Percentiles rank a stretch among this genome's conserved stretches.
These are phyloP conservation scores for Ovis aries DNA, from an alignment of 2,113 vertebrate species.

Conservation along the genomic window ARS-UI_Ramb_v3.0 NC_056054.1:263192501-263193000, in stretches of 20 bases:
- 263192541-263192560: rapidly evolving
- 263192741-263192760: rapidly evolving
- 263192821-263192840: not conserved
- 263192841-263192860: not conserved
- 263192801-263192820: not conserved
- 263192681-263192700: not conserved
- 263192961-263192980: not conserved
- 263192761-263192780: not conserved
- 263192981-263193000: rapidly evolving
- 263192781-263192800: not conserved
- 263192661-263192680: not conserved
- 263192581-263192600: not conserved
- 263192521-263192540: not conserved
- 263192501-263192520: not conserved
- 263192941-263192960: rapidly evolving
- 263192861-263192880: not conserved
- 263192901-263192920: rapidly evolving
- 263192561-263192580: not conserved
- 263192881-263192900: not conserved
- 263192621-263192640: not conserved
- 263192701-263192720: not conserved
- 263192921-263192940: too few species aligned
- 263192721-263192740: not conserved
- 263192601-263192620: not conserved
- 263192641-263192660: not conserved